Conservation (phyloP, 2,888 invertebrate genomes). For the Athalia cordata region DNA sequence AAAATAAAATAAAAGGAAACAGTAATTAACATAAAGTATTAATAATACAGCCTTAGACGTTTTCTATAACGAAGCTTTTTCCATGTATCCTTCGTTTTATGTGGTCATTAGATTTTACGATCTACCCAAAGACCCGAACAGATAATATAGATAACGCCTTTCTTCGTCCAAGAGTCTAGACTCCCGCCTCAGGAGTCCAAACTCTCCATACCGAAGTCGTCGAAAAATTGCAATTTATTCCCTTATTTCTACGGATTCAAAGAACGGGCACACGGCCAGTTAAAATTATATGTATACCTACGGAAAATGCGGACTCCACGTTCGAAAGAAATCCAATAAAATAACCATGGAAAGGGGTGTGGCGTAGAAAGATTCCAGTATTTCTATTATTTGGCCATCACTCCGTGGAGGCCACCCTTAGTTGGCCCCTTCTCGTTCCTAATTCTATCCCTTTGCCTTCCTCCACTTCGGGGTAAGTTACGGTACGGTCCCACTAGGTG, state of each 20-base stretch:
- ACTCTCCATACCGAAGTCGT: constrained; percentile 5
- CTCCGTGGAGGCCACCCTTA: constrained; percentile 35
- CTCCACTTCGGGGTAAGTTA: constrained; percentile 56
- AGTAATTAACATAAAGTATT: constrained; percentile 73
- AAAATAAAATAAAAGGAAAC: constrained; percentile 57
- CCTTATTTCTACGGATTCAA: constrained; percentile 7
- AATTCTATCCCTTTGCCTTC: not conserved
- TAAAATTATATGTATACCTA: not conserved
- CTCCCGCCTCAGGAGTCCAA: constrained; percentile 27
- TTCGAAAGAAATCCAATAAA: constrained; percentile 44
- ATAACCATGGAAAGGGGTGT: constrained; percentile 46
- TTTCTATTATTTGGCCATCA: constrained; percentile 55
- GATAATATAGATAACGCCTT: constrained; percentile 55
- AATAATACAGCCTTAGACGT: constrained; percentile 67
- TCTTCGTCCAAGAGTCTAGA: constrained; percentile 44
- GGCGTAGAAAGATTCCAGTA: constrained; percentile 54
- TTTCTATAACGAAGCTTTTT: constrained; percentile 68
- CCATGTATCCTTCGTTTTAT: constrained; percentile 65
- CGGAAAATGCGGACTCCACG: not conserved
- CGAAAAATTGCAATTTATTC: constrained; percentile 44
- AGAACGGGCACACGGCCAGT: not conserved
- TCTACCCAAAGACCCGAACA: constrained; percentile 68
- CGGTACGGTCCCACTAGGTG: constrained; percentile 62
- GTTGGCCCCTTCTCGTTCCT: not conserved
- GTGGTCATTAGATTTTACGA: constrained; percentile 72